Base-by-base conservation (phyloP, 2,888 invertebrate species). In the Leucophenga maculata region DNA sequence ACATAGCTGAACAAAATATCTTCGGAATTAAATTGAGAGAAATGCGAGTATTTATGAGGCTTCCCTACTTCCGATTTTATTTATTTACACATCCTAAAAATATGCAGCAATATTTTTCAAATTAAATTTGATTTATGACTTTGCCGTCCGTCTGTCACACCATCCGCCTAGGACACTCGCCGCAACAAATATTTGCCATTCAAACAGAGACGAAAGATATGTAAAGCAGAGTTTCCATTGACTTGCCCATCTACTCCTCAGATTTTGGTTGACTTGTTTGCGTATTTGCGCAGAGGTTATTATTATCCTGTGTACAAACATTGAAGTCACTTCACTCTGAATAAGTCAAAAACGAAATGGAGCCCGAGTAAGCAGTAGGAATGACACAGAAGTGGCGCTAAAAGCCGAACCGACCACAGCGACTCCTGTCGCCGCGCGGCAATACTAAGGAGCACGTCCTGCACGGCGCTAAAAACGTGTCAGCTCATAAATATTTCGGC, bases 71-170 rank as follows among this genome's bases (percentile, higher is more conserved):
- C 14, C 31, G 16, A 32, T 16, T 18, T 32, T 39, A 39, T 57
- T 22, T 22, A 31, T 64, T 64, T 46, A 9, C 22, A 16, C 16
- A 18, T 18, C 14, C 9, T 55, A 11, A n/a, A 78, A 75, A 60
- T 66, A 75, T 75, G 78, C 75, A 74, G 78, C 79, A 77, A 77
- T 78, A 77, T 77, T 78, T 80, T 78, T 77, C 78, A 77, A 82
- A 80, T 80, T 77, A 80, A 80, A 80, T 82, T 80, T 80, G 80
- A 80, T 80, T 82, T 80, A 80, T 78, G 82, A 78, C 78, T 76
- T 66, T 72, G 72, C 72, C 69, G 65, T 70, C 66, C n/a, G n/a
- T n/a, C n/a, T n/a, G n/a, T n/a, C n/a, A n/a, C n/a, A n/a, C n/a
- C n/a, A n/a, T n/a, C n/a, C n/a, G n/a, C n/a, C n/a, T n/a, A n/a